Conservation (phyloP, 1,140 invertebrate genomes). For the Pogonomyrmex barbatus region DNA sequence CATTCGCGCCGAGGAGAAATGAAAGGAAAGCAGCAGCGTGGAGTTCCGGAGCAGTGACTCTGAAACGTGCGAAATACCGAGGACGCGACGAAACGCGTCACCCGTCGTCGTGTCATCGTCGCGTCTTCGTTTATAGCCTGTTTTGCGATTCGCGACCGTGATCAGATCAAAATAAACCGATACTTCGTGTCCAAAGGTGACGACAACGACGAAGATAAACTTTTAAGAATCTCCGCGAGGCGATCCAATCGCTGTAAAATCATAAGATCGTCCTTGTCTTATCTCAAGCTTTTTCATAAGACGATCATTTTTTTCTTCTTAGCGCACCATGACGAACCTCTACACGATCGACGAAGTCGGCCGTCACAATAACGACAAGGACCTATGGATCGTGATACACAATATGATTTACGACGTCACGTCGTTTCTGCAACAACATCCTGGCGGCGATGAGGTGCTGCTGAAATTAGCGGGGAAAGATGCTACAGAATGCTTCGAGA, state of each 20-base stretch:
- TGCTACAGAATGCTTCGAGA: conserved; percentile 92
- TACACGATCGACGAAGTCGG: conserved; percentile 85
- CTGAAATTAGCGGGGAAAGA: conserved; percentile 91
- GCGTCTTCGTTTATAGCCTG: neutral
- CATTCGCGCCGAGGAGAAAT: conserved; percentile 1
- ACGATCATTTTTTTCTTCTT: neutral
- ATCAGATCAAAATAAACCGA: conserved; percentile 54
- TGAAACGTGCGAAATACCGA: neutral
- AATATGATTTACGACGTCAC: conserved; percentile 87
- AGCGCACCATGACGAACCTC: conserved; percentile 80
- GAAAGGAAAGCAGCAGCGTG: neutral
- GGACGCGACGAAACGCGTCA: neutral
- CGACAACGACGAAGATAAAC: neutral
- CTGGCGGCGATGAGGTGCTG: conserved; percentile 94
- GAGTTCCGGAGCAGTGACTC: neutral
- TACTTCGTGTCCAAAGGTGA: conserved; percentile 20
- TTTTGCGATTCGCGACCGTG: conserved; percentile 52
- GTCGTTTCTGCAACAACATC: conserved; percentile 89
- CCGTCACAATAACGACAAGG: conserved; percentile 79
- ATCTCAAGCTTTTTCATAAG: neutral
- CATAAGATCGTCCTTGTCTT: neutral
- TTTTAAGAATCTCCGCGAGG: neutral
- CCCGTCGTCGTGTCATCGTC: neutral
- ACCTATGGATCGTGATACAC: conserved; percentile 87
- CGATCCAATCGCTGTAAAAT: neutral